Base-by-base conservation (phyloP, 2,113 vertebrate species). In the Halichoerus grypus region DNA sequence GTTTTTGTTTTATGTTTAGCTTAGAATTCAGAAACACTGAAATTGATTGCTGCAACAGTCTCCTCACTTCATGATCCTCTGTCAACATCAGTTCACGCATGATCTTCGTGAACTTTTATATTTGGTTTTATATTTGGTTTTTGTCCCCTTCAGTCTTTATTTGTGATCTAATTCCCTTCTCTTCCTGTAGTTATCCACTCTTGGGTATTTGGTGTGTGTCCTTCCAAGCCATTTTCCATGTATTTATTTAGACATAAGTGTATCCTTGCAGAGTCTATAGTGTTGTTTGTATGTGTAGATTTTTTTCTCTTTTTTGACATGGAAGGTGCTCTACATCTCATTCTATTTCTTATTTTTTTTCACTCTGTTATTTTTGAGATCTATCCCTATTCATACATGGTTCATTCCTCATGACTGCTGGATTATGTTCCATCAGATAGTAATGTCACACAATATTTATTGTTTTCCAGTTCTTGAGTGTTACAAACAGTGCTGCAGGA, bases 11-110 rank as follows among this genome's bases (percentile, higher is more conserved):
- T 76, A 46, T 85, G 6, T 61, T 92, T 74, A 55, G n/a, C 51
- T 95, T 69, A 83, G 36, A 82, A 42, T 76, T 96, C 31, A 91
- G 88, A 92, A 97, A 95, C 24, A 87, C 42, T 82, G 86, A n/a
- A 82, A 90, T 72, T 80, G 42, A 88, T 93, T 88, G 42, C 42
- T 69, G 5, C 53, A 42, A 63, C 71, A 85, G 36, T 88, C 49
- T 87, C 39, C 36, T 94, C 7, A 79, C 59, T 67, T 95, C 77
- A 65, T 96, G 42, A 82, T 85, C 55, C 55, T 89, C 39, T 89
- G 24, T 94, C 69, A 79, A 87, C 53, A 77, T 96, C 36, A 84
- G n/a, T 84, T 57, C 63, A 57, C 57, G n/a, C 39, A 63, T 81
- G 21, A 81, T 9, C 63, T 55, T 5, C 72, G 15, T 77, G 42